Conservation (phyloP, 2,888 invertebrate species). For the Apodemia zela region DNA sequence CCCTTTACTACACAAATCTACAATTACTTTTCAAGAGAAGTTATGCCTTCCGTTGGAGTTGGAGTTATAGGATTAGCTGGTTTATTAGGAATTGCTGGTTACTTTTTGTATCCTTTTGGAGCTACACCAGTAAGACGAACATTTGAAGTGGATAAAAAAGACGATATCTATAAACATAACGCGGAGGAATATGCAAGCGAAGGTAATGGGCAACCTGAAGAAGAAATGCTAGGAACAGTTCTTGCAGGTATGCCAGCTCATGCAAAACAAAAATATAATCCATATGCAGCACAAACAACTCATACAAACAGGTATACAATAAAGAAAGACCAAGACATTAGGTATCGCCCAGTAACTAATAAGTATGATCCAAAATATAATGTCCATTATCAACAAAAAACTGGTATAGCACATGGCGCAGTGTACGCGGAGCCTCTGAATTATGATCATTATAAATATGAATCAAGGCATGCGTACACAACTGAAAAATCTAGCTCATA, state of each 20-base stretch:
- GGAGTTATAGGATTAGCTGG: slow-evolving; percentile 87
- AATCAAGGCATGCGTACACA: slow-evolving; percentile 64
- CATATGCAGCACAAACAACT: slow-evolving; percentile 67
- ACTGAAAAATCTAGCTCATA: slow-evolving; percentile 60
- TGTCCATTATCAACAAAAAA: slow-evolving; percentile 69
- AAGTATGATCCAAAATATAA: slow-evolving; percentile 66
- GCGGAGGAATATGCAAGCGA: slow-evolving; percentile 84
- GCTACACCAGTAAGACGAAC: slow-evolving; percentile 83
- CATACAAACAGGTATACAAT: slow-evolving; percentile 59
- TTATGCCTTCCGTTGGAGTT: slow-evolving; percentile 90
- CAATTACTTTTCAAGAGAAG: slow-evolving; percentile 88
- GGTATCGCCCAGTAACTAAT: slow-evolving; percentile 65
- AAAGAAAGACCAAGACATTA: slow-evolving; percentile 68
- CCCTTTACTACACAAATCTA: slow-evolving; percentile 87
- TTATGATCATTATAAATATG: slow-evolving; percentile 61
- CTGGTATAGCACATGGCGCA: slow-evolving; percentile 70
- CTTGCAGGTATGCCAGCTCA: slow-evolving; percentile 84
- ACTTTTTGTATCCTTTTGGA: slow-evolving; percentile 86
- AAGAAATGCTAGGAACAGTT: slow-evolving; percentile 88
- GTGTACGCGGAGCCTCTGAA: slow-evolving; percentile 64
- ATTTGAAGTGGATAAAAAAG: slow-evolving; percentile 83
- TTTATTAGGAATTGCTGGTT: slow-evolving; percentile 87
- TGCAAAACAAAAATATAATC: slow-evolving; percentile 66
- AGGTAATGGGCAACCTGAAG: slow-evolving; percentile 86
- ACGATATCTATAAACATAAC: slow-evolving; percentile 84